Base-by-base conservation (phyloP, 2,113 vertebrate genomes). In the Pleuronectes platessa region DNA sequence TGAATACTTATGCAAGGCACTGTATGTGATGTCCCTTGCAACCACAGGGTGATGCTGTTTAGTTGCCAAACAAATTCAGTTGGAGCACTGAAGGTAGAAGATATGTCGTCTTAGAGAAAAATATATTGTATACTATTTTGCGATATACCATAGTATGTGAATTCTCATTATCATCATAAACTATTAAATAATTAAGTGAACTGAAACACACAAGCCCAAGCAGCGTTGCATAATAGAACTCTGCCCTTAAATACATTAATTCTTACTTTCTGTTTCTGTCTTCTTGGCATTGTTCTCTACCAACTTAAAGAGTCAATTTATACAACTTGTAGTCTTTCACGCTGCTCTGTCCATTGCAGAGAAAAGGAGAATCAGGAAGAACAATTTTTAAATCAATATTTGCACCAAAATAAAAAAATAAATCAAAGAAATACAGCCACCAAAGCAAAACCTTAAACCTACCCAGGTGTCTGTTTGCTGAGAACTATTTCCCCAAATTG, bases 41-140 rank as follows among this genome's bases (percentile, higher is more conserved):
- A 15, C 89, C 94, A 93, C 90, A 80, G 85, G 90, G 78, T 81
- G 90, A 51, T 61, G 89, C 76, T 82, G 47, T 87, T 88, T 75
- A 68, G 35, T 63, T 82, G 45, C 23, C 79, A 78, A 90, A 31
- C 81, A 45, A 14, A n/a, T 10, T 20, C 18, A 53, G 40, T 42
- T 10, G 51, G 51, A 0, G 45, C 45, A 49, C 45, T 1, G 17
- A 49, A 17, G 51, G 7, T 54, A 54, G 7, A 54, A 54, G 20
- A 45, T 11, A 2, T 40, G 21, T 3, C n/a, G 10, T 31, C 0
- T 5, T 23, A 24, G 9, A 17, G 12, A 59, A 55, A 55, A 17
- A 31, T 5, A 31, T 8, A 31, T 31, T 31, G 7, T 31, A 31
- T 31, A 31, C 6, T 31, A 6, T 53, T 53, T 53, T 27, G 9